Percentiles rank a stretch among this genome's conserved stretches.
phyloP scores from a whole-genome alignment of 2,888 invertebrate species.

The Eretmocerus hayati region DNA sequence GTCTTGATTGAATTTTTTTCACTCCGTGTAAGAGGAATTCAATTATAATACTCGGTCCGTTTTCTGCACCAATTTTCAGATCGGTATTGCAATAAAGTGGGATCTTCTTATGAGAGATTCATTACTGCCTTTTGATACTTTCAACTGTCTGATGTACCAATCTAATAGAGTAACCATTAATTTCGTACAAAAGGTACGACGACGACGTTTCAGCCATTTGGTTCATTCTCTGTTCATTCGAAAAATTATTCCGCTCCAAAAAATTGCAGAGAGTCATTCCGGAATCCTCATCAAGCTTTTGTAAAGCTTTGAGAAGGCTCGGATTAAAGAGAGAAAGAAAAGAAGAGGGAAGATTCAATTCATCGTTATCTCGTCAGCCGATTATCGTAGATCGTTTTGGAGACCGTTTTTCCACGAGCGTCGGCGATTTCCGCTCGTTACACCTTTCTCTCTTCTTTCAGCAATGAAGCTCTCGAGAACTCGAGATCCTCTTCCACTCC shows the following conservation, averaged over 20 bases:
- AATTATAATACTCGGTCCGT: too few relatives aligned
- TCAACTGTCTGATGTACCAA: too few relatives aligned
- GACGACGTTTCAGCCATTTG: too few relatives aligned
- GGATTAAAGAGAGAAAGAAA: not conserved
- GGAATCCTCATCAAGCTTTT: not conserved
- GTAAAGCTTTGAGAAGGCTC: not conserved
- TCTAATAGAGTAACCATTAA: too few relatives aligned
- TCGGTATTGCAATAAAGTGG: too few relatives aligned
- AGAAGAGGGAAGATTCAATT: conserved; percentile 17
- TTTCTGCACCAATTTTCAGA: too few relatives aligned
- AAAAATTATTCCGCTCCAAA: conserved; percentile 6
- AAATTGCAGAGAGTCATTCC: conserved; percentile 13
- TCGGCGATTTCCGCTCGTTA: conserved; percentile 16
- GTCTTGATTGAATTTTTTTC: too few relatives aligned
- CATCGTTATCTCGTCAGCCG: conserved; percentile 18
- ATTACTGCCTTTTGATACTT: too few relatives aligned
- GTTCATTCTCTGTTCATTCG: not conserved
- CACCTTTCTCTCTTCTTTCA: conserved; percentile 1
- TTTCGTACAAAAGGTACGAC: not conserved
- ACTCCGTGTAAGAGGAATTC: too few relatives aligned
- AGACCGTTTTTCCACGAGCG: conserved; percentile 7
- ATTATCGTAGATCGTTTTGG: conserved; percentile 22
- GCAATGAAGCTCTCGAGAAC: too few relatives aligned
- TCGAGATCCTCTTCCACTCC: too few relatives aligned
- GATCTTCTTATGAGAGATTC: too few relatives aligned